Evolutionary conservation across 2,113 vertebrate genomes (phyloP), one percentile per base, ranked within the genome.

Genomic region (Phyllostomus hastatus): DNA sequence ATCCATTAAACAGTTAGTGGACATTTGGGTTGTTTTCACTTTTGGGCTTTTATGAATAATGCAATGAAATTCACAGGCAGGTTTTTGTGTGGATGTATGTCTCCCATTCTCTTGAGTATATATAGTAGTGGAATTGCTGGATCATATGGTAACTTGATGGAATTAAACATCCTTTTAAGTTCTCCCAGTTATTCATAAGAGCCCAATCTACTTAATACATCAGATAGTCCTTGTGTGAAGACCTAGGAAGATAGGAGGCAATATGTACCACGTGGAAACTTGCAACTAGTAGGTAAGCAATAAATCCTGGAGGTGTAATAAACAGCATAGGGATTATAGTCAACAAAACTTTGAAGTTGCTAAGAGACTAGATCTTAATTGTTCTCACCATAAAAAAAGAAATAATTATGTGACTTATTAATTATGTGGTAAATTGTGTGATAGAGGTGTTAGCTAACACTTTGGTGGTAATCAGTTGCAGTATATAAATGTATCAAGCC

Each of bases 301-400:
- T 72, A 81, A 86, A 61, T 86, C 69, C 72, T 91, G 72, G 72
- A 41, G 70, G 50, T 59, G n/a, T 79, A 41, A 92, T 20, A 19
- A 59, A 92, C 76, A 73, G 48, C 75, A 69, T 69, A 82, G 83
- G 75, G 48, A 76, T 82, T 92, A 92, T 88, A 76, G 46, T 81
- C 67, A 88, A 88, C 48, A 88, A 76, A 88, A 82, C 59, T 82
- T 95, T 31, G 66, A 67, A 95, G 83, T 82, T 92, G 38, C 90
- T 76, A 66, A 66, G 94, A 95, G 67, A 82, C 84, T 76, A 82
- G 48, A 16, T 76, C 76, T 88, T 88, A 95, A 88, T 92, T 82
- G 67, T 95, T 88, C 76, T 75, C n/a, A 48, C 57, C 76, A 67
- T 54, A 59, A 75, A 75, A 87, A 88, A 87, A 38, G 35, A 38